These are phyloP conservation scores for Paguma larvata DNA, from an alignment of 2,797 vertebrate species.

Conservation along the genomic window DNA sequence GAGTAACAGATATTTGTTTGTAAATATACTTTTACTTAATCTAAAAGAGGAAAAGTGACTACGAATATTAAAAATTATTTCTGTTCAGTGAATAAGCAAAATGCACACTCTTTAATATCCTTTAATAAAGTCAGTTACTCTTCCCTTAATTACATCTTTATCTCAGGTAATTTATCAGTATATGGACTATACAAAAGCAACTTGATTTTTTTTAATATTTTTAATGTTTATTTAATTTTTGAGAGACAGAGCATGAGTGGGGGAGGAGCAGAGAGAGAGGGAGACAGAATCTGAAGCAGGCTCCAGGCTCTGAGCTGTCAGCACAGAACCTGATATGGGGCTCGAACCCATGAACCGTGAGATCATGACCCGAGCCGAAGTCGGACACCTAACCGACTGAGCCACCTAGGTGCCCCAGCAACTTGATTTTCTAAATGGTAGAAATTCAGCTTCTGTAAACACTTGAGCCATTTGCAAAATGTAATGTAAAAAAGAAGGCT, in stretches of 20 bases:
- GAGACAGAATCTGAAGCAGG: too few species aligned
- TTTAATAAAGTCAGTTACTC: constrained; percentile 65
- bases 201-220: constrained; percentile 36
- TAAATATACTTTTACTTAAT: background rate
- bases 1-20: constrained; percentile 25
- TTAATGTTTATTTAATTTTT: too few species aligned
- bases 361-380: too few species aligned
- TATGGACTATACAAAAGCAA: constrained; percentile 73
- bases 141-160: constrained; percentile 60
- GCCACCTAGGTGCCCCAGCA: constrained; percentile 9
- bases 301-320: too few species aligned
- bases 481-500: constrained; percentile 59
- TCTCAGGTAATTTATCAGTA: constrained; percentile 78
- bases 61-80: constrained; percentile 57
- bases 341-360: too few species aligned
- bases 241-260: too few species aligned
- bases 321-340: too few species aligned
- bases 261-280: too few species aligned
- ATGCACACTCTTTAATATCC: constrained; percentile 63
- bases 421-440: constrained; percentile 65
- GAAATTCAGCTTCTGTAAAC: constrained; percentile 64
- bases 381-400: too few species aligned
- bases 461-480: constrained; percentile 46
- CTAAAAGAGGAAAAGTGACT: constrained; percentile 54
- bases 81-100: constrained; percentile 51